These are phyloP conservation scores for Tribolium freemani DNA, from an alignment of 2,888 invertebrate species.

Conservation along the genomic window DNA sequence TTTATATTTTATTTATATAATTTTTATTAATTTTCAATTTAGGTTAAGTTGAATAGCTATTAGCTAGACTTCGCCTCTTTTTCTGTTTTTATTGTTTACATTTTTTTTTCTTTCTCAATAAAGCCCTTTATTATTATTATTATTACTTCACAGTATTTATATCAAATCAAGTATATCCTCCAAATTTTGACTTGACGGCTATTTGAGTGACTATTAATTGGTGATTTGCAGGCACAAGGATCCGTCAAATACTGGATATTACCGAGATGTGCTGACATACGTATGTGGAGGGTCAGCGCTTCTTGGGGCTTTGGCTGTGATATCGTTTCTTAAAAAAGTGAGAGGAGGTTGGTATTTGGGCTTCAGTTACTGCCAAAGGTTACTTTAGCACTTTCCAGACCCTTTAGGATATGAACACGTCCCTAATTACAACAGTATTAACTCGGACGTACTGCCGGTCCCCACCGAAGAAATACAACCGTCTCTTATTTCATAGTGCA, in stretches of 20 bases:
- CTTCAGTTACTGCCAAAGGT: slow-evolving; percentile 17
- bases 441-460: slow-evolving; percentile 43
- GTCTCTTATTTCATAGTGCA: slow-evolving; percentile 38
- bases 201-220: too few species aligned
- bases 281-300: slow-evolving; percentile 72
- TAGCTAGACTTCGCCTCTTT: too few species aligned
- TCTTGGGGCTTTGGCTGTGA: slow-evolving; percentile 68
- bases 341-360: slow-evolving; percentile 41
- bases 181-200: too few species aligned
- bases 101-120: too few species aligned
- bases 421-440: slow-evolving; percentile 53
- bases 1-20: too few species aligned
- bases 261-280: slow-evolving; percentile 71
- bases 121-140: too few species aligned
- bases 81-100: too few species aligned
- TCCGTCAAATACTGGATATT: slow-evolving; percentile 67
- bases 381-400: slow-evolving; percentile 43
- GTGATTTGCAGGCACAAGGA: slow-evolving; percentile 66
- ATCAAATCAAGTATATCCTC: too few species aligned
- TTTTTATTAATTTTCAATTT: too few species aligned
- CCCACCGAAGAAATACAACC: slow-evolving; percentile 40
- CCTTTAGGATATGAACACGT: slow-evolving; percentile 39
- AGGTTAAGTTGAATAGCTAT: too few species aligned
- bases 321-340: slow-evolving; percentile 50
- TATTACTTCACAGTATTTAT: too few species aligned